These are phyloP conservation scores for Heteromormyrus szaboi DNA, from an alignment of 2,797 vertebrate genomes.

Conservation along the genomic window DNA sequence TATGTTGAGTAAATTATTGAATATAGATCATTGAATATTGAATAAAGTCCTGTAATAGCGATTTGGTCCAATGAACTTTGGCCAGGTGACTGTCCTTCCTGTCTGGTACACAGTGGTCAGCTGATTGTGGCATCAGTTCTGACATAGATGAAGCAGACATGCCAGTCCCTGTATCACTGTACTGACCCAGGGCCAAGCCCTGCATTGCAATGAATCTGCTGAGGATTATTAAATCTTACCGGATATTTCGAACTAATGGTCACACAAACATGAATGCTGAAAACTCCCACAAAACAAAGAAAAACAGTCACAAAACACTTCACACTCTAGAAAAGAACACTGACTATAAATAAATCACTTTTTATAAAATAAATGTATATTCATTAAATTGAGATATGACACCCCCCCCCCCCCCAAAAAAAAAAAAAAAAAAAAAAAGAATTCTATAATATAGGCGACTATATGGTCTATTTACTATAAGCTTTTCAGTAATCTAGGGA, in stretches of 20 bases:
- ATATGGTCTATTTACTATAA: background rate
- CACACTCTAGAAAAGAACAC: background rate
- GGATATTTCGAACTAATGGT: background rate
- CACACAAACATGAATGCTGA: background rate
- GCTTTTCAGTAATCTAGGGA: constrained; percentile 18
- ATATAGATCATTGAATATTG: background rate
- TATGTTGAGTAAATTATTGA: background rate
- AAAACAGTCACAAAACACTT: background rate
- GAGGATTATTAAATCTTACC: background rate
- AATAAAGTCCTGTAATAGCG: background rate
- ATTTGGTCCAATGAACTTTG: background rate
- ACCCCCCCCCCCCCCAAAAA: no score
- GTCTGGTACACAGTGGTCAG: background rate
- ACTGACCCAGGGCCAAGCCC: background rate
- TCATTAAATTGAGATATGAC: background rate
- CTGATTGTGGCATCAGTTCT: background rate
- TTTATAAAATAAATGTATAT: background rate
- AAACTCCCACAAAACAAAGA: background rate
- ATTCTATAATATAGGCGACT: background rate
- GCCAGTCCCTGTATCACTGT: background rate
- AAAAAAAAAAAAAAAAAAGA: background rate
- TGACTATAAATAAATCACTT: background rate
- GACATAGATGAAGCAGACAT: background rate
- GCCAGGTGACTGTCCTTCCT: background rate
- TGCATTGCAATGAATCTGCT: background rate